phyloP scores from a whole-genome alignment of 2,888 invertebrate genomes.

The Morinoia aosen region DNA sequence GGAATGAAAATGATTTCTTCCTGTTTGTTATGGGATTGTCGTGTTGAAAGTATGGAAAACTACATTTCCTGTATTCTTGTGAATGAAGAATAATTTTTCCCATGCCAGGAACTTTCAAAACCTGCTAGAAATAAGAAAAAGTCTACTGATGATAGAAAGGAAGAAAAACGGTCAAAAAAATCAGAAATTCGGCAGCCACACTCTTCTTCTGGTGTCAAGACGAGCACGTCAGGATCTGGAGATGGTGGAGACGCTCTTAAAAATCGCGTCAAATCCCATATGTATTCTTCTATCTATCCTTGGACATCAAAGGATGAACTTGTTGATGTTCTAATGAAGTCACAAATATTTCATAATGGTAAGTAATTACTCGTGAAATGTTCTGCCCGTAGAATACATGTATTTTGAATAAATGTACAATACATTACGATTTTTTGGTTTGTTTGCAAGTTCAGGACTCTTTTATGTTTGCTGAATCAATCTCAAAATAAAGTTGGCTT shows the following conservation, averaged over 20 bases:
- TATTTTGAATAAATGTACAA: background rate
- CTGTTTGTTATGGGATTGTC: background rate
- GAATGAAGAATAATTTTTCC: background rate
- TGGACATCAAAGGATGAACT: background rate
- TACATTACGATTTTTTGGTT: background rate
- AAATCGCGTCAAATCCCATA: background rate
- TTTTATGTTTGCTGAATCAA: background rate
- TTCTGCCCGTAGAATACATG: background rate
- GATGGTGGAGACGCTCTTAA: background rate
- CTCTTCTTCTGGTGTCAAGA: background rate
- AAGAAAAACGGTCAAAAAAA: background rate
- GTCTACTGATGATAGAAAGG: background rate
- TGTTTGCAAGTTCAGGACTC: background rate
- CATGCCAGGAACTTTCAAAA: background rate
- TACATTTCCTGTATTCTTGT: background rate
- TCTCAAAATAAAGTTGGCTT: background rate
- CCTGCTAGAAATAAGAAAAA: background rate
- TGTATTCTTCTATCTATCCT: background rate
- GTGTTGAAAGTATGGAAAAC: background rate
- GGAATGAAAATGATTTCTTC: too few relatives aligned
- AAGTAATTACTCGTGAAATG: background rate
- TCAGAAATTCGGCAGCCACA: background rate
- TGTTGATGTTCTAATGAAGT: background rate
- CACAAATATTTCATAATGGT: slow-evolving; percentile 16
- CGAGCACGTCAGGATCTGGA: background rate